A percentile compares a stretch with the other conserved stretches of the same genome.
These are phyloP conservation scores for Tenthredo scrophulariae DNA, from an alignment of 2,888 invertebrate species.

Conservation along the genomic window DNA sequence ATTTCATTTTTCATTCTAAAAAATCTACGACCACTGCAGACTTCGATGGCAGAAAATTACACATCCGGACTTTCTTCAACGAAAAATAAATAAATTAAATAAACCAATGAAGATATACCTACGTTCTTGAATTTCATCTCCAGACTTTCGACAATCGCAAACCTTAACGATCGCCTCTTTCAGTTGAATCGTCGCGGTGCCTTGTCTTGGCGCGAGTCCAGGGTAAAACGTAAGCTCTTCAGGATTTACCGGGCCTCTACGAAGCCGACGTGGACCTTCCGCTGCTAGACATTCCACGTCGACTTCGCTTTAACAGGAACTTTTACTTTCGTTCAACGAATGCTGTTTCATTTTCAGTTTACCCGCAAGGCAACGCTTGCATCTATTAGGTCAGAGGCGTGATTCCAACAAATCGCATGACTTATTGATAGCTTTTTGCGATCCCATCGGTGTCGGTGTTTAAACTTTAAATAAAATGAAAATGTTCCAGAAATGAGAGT, in stretches of 20 bases:
- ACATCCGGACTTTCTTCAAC: neutral
- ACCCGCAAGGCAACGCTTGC: neutral
- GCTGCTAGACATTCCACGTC: conserved; percentile 26
- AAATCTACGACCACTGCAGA: neutral
- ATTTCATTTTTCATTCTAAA: neutral
- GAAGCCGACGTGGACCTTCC: conserved; percentile 35
- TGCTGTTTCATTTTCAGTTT: neutral
- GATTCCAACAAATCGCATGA: neutral
- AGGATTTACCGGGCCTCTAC: conserved; percentile 27
- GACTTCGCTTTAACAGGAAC: conserved; percentile 39
- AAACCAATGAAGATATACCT: neutral
- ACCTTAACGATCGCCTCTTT: conserved; percentile 13
- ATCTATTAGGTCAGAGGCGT: neutral
- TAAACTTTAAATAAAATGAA: neutral
- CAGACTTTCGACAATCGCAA: conserved; percentile 30
- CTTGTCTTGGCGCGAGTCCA: conserved; percentile 43
- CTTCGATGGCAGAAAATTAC: too few species aligned
- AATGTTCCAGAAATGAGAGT: neutral
- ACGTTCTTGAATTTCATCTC: conserved; percentile 15
- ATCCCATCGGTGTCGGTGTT: neutral
- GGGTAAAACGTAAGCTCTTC: conserved; percentile 24
- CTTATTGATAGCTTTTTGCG: neutral
- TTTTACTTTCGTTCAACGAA: conserved; percentile 32
- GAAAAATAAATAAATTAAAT: neutral
- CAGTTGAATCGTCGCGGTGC: conserved; percentile 36